phyloP scores from a whole-genome alignment of 53 echinoderm and acorn worm genomes.

The Paracentrotus lividus region DNA sequence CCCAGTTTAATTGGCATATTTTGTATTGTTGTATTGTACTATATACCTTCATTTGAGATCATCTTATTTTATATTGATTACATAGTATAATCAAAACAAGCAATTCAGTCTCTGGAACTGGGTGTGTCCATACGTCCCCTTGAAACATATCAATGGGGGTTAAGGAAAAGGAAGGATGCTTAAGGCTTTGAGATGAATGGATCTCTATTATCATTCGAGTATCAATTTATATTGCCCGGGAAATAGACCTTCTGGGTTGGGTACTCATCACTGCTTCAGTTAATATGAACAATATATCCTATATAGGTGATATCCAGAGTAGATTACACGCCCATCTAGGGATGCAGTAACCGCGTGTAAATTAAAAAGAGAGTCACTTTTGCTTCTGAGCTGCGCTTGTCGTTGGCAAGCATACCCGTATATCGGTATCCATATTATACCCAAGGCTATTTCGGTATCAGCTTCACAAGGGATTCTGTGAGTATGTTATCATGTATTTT shows the following conservation, averaged over 20 bases:
- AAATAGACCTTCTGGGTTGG: neutral
- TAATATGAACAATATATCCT: constrained; percentile 23
- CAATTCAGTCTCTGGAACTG: too few species aligned
- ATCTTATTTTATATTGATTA: too few species aligned
- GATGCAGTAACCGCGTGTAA: neutral
- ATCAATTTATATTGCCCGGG: neutral
- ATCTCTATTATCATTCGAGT: neutral
- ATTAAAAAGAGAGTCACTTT: neutral
- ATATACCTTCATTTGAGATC: too few species aligned
- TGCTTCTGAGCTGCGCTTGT: neutral
- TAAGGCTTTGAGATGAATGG: constrained; percentile 38
- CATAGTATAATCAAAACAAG: too few species aligned
- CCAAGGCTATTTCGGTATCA: neutral
- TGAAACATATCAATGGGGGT: too few species aligned
- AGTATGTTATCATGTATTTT: neutral
- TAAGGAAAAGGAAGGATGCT: too few species aligned
- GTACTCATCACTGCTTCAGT: neutral
- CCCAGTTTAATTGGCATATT: too few species aligned
- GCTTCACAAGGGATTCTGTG: neutral
- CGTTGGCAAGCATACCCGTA: neutral
- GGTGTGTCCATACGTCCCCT: too few species aligned
- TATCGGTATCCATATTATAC: neutral
- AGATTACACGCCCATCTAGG: neutral
- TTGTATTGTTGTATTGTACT: too few species aligned
- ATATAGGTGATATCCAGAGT: neutral